Evolutionary conservation across 2,113 vertebrate genomes (phyloP), one percentile per base, ranked within the genome.

Genomic region (Cettia cetti): DNA sequence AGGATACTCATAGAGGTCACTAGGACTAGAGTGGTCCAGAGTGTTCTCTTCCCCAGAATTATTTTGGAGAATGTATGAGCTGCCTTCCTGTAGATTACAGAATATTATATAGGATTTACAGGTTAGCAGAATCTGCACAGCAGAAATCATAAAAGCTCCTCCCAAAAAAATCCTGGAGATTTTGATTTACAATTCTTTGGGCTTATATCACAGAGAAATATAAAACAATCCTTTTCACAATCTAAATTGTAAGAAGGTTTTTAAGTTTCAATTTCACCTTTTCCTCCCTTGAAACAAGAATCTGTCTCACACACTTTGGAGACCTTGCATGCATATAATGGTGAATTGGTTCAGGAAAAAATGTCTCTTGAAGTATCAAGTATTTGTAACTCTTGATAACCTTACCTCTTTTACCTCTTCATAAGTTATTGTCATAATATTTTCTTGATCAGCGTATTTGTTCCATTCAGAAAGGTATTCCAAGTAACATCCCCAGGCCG

Each of bases 381-480:
- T 45, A 37, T 50, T 83, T 63, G 10, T 53, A 45, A 28, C 17
- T 40, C 14, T 22, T 63, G n/a, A 13, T 52, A 63, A 35, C 5
- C 84, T 93, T 89, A 98, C 98, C 97, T 98, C 91, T 92, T 99
- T 99, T 21, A 98, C 5, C 14, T 98, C 97, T 87, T 99, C 98
- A 7, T 97, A 98, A 28, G 98, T 98, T 59, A 98, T 65, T 2
- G 98, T 7, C 98, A 98, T 97, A 24, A 98, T 71, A 33, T 97
- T 95, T 56, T 98, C 97, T 64, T 98, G 85, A 54, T 89, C 95
- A 66, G 95, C 90, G 15, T 88, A 97, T 72, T 98, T 97, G 70
- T 98, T 98, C 98, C 98, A 99, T 77, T 94, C 82, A 52, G 96
- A 69, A 53, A 97, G 93, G 11, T 98, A 97, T 22, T 98, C 97